These are phyloP conservation scores for Clarias batrachus DNA, from an alignment of 2,113 vertebrate species.

Conservation along the genomic window DNA sequence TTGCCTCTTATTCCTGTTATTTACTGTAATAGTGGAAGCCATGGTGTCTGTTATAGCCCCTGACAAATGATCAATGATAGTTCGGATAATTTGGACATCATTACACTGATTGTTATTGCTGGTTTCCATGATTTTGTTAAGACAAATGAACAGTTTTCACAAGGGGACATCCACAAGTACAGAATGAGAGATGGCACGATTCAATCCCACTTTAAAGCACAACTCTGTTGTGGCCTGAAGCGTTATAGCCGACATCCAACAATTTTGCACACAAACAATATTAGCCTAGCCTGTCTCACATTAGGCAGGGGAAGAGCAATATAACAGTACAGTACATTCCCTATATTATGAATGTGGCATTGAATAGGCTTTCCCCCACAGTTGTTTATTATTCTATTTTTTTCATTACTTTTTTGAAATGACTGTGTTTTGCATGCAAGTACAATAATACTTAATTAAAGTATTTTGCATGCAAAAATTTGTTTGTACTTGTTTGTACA, in stretches of 20 bases:
- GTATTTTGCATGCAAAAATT: no score
- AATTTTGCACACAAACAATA: constrained; percentile 31
- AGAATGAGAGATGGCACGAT: constrained; percentile 43
- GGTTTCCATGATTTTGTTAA: constrained; percentile 24
- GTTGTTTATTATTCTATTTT: no score
- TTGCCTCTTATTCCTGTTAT: background rate
- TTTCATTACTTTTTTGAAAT: no score
- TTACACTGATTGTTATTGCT: constrained; percentile 7
- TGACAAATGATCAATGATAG: background rate
- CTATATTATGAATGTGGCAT: background rate
- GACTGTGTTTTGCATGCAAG: no score
- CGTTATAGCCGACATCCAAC: constrained; percentile 30
- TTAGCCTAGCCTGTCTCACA: constrained; percentile 13
- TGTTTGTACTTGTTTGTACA: no score
- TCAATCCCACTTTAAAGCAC: constrained; percentile 42
- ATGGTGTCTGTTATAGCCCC: background rate
- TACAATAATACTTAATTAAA: no score
- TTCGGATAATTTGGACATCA: constrained; percentile 11
- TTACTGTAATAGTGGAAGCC: background rate
- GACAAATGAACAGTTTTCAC: constrained; percentile 45
- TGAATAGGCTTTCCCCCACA: background rate
- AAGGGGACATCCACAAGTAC: constrained; percentile 27
- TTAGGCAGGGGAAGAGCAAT: background rate
- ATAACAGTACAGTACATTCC: background rate
- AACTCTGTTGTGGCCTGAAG: constrained; percentile 35